These are phyloP conservation scores for Malurus splendens DNA, from an alignment of 2,797 vertebrate species.

Conservation along the genomic window DNA sequence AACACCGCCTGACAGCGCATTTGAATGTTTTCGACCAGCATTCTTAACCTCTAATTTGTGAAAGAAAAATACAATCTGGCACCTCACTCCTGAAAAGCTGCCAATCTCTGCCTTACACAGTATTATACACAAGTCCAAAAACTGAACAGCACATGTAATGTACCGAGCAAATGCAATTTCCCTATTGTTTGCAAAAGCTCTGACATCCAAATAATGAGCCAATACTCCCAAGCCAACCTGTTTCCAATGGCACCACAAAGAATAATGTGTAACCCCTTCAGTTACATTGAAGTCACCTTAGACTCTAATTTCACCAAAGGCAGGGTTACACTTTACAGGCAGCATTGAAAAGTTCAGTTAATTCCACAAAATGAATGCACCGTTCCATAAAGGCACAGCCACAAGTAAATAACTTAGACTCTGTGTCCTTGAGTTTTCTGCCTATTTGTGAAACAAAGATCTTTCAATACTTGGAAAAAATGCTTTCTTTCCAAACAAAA, in stretches of 20 bases:
- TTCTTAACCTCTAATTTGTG: conserved; percentile 29
- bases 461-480: not conserved
- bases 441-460: not conserved
- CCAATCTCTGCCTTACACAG: conserved; percentile 20
- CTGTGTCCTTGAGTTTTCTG: not conserved
- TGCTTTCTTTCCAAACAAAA: not conserved
- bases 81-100: not conserved
- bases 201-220: not conserved
- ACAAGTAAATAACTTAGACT: not conserved
- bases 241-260: not conserved
- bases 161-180: not conserved
- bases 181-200: not conserved
- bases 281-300: not conserved
- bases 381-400: not conserved
- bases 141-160: not conserved
- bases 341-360: not conserved
- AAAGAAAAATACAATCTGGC: conserved; percentile 50
- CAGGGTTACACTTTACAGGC: not conserved
- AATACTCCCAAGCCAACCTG: not conserved
- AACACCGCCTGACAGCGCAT: not conserved
- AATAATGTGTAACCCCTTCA: not conserved
- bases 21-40: not conserved
- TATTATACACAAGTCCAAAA: conserved; percentile 15
- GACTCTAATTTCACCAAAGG: not conserved
- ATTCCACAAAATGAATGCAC: not conserved